Evolutionary conservation across 2,113 vertebrate species (phyloP).

Genomic region (Gavia stellata): DNA sequence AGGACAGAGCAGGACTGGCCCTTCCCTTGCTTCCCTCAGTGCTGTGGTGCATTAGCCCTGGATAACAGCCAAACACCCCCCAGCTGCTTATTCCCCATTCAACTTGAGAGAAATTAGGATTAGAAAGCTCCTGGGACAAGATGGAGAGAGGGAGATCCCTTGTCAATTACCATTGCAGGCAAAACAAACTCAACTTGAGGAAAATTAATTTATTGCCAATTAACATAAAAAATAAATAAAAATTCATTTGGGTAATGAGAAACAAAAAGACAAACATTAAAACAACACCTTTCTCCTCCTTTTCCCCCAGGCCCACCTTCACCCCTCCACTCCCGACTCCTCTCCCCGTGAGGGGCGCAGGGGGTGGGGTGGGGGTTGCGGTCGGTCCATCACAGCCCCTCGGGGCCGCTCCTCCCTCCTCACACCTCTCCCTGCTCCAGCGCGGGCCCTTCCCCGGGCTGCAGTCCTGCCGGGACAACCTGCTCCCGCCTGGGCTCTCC

Average conservation of each 20-base stretch:
- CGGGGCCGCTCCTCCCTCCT: background rate
- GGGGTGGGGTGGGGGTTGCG: background rate
- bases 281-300: background rate
- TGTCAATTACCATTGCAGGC: background rate
- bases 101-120: background rate
- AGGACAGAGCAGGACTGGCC: background rate
- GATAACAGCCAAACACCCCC: background rate
- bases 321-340: no score
- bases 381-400: no score
- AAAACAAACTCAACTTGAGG: background rate
- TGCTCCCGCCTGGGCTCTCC: no score
- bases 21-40: background rate
- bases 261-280: background rate
- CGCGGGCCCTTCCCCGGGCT: no score
- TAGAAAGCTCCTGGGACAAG: background rate
- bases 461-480: no score
- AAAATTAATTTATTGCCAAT: background rate
- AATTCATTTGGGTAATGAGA: background rate
- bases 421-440: no score
- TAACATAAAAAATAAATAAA: background rate
- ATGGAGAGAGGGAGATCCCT: background rate
- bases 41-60: background rate
- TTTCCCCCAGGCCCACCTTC: rapidly evolving
- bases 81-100: background rate
- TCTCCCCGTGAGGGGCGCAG: rapidly evolving